These are phyloP conservation scores for Tachina grossa DNA, from an alignment of 2,888 invertebrate species.

Conservation along the genomic window DNA sequence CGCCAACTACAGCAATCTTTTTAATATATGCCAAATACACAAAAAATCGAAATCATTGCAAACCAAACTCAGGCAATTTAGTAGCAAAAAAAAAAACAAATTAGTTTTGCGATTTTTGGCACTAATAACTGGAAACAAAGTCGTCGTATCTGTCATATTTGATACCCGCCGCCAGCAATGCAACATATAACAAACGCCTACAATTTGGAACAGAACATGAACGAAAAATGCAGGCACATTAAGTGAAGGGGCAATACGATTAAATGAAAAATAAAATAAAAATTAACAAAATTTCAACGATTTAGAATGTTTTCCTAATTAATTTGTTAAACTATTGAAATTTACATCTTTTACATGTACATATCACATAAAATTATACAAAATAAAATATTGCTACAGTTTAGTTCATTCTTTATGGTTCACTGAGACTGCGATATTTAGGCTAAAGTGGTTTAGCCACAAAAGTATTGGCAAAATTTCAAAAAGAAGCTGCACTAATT, in stretches of 20 bases:
- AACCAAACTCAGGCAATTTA: slow-evolving; percentile 45
- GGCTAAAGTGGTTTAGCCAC: slow-evolving; percentile 7
- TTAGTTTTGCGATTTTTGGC: slow-evolving; percentile 45
- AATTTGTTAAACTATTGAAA: slow-evolving; percentile 28
- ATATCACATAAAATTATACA: background rate
- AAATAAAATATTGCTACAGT: slow-evolving; percentile 6
- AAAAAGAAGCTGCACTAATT: slow-evolving; percentile 29
- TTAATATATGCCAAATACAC: slow-evolving; percentile 58
- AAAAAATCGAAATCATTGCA: slow-evolving; percentile 42
- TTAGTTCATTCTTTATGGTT: slow-evolving; percentile 34
- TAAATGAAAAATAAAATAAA: slow-evolving; percentile 4
- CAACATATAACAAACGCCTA: slow-evolving; percentile 59
- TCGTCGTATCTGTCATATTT: slow-evolving; percentile 29
- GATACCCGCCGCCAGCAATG: slow-evolving; percentile 58
- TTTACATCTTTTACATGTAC: slow-evolving; percentile 16
- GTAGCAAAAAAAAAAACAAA: slow-evolving; percentile 1
- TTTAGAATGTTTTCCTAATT: background rate
- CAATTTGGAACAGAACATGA: slow-evolving; percentile 9
- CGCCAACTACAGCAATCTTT: slow-evolving; percentile 13
- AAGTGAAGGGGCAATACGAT: background rate
- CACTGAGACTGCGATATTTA: slow-evolving; percentile 16
- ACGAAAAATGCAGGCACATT: slow-evolving; percentile 2
- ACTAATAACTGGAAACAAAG: slow-evolving; percentile 53
- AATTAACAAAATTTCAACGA: background rate
- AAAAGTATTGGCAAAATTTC: slow-evolving; percentile 38